A percentile compares a stretch with the other conserved stretches of the same genome.
Conservation (phyloP, 2,113 vertebrate genomes). For the Vimba vimba region DNA sequence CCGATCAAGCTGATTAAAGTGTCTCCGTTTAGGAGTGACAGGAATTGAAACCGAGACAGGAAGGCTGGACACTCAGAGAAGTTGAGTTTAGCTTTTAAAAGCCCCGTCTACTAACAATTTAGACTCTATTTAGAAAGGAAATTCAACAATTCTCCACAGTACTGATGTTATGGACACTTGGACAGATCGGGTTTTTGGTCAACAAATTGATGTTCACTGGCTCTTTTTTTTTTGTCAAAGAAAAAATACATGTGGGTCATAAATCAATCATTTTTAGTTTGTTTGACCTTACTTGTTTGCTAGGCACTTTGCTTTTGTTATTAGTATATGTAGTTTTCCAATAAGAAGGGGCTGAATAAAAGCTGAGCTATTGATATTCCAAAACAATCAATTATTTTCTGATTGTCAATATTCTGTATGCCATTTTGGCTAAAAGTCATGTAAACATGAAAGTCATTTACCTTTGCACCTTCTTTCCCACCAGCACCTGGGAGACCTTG, state of each 20-base stretch:
- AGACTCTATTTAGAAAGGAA: conserved; percentile 35
- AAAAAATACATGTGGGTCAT: not conserved
- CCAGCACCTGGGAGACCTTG: conserved; percentile 95
- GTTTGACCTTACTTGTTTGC: not conserved
- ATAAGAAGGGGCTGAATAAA: not conserved
- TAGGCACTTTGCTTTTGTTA: not conserved
- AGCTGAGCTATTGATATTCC: not conserved
- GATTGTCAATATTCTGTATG: not conserved
- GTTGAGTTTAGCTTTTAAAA: conserved; percentile 48
- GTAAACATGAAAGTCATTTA: conserved; percentile 60
- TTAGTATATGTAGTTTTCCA: not conserved
- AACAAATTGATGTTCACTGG: not conserved
- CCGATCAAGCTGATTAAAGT: conserved; percentile 71
- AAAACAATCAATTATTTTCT: not conserved
- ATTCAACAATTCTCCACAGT: conserved; percentile 34
- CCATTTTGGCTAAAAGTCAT: not conserved
- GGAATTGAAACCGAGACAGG: conserved; percentile 65
- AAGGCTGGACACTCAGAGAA: conserved; percentile 32
- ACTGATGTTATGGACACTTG: not conserved
- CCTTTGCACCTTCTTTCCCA: conserved; percentile 98
- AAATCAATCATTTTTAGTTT: not conserved
- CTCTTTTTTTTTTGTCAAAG: not conserved
- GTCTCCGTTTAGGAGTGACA: conserved; percentile 62
- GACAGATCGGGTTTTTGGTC: not conserved
- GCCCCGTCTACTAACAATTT: conserved; percentile 62